Percentiles rank a stretch among this genome's conserved stretches.
Evolutionary conservation across 2,113 vertebrate species (phyloP).

Genomic region (Hystrix cristata): DNA sequence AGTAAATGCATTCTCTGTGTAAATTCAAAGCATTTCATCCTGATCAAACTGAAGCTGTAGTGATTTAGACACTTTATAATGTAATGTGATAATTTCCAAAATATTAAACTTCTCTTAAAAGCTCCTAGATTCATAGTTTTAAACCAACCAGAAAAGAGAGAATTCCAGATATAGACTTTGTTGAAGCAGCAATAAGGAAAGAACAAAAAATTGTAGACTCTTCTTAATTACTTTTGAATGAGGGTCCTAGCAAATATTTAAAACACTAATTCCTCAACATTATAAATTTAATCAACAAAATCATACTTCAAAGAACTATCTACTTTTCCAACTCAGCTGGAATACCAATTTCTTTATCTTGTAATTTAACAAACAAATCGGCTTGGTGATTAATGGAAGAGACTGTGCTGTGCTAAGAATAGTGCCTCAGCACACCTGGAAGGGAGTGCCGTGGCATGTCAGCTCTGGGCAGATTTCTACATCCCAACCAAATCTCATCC

Average conservation of each 20-base stretch:
- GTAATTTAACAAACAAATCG: not conserved
- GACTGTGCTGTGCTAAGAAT: not conserved
- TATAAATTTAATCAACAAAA: not conserved
- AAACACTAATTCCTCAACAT: not conserved
- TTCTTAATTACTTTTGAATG: not conserved
- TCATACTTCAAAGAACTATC: slow-evolving; percentile 12
- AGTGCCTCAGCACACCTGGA: not conserved
- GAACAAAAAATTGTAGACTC: slow-evolving; percentile 15
- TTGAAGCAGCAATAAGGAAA: slow-evolving; percentile 1
- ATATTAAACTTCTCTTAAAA: slow-evolving; percentile 49
- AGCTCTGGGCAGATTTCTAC: not conserved
- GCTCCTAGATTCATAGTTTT: slow-evolving; percentile 1
- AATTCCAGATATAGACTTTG: not conserved
- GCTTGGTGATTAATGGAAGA: not conserved
- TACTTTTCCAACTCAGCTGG: not conserved
- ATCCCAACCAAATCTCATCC: not conserved
- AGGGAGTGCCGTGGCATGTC: not conserved
- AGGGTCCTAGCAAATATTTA: not conserved
- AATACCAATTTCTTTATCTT: not conserved
- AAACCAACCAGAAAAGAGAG: not conserved
- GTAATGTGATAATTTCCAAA: slow-evolving; percentile 53
- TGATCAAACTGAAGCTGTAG: slow-evolving; percentile 33
- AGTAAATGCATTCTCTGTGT: not conserved
- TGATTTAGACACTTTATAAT: not conserved
- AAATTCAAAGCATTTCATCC: slow-evolving; percentile 29